Percentiles rank a stretch among this genome's conserved stretches.
Conservation (phyloP, 1,140 invertebrate species). For the Heliothis virescens region DNA sequence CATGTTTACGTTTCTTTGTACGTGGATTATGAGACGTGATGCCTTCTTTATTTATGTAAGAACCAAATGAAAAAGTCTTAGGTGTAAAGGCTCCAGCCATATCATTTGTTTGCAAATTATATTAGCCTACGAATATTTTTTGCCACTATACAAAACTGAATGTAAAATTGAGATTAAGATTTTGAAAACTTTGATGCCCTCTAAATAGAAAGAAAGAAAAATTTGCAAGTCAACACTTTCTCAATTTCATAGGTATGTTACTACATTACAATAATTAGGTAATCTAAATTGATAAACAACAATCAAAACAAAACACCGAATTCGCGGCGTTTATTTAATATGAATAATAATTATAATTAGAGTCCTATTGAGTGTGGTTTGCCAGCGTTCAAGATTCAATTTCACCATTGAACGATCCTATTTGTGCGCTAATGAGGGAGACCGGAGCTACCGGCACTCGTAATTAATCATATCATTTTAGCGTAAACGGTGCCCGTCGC, state of each 20-base stretch:
- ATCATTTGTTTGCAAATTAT: conserved; percentile 75
- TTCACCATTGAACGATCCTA: conserved; percentile 82
- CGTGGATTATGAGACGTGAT: conserved; percentile 82
- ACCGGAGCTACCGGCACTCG: conserved; percentile 68
- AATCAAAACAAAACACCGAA: conserved; percentile 48
- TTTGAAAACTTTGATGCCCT: too few species aligned
- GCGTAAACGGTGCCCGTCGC: conserved; percentile 75
- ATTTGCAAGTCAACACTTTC: background rate
- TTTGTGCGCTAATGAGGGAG: conserved; percentile 83
- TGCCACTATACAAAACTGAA: conserved; percentile 47
- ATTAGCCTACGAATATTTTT: conserved; percentile 74
- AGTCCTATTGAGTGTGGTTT: conserved; percentile 71
- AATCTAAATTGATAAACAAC: conserved; percentile 26
- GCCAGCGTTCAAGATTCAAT: conserved; percentile 79
- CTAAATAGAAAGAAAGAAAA: too few species aligned
- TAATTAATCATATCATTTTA: conserved; percentile 86
- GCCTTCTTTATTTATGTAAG: conserved; percentile 73
- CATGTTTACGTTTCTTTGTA: conserved; percentile 79
- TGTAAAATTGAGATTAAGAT: conserved; percentile 6
- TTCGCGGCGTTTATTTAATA: conserved; percentile 66
- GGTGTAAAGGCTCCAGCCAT: conserved; percentile 50
- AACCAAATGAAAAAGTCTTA: conserved; percentile 61
- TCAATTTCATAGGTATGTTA: background rate
- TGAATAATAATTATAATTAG: conserved; percentile 83
- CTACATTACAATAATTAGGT: background rate